Evolutionary conservation across 2,113 vertebrate genomes (phyloP).

Genomic region (Tympanuchus pallidicinctus): DNA sequence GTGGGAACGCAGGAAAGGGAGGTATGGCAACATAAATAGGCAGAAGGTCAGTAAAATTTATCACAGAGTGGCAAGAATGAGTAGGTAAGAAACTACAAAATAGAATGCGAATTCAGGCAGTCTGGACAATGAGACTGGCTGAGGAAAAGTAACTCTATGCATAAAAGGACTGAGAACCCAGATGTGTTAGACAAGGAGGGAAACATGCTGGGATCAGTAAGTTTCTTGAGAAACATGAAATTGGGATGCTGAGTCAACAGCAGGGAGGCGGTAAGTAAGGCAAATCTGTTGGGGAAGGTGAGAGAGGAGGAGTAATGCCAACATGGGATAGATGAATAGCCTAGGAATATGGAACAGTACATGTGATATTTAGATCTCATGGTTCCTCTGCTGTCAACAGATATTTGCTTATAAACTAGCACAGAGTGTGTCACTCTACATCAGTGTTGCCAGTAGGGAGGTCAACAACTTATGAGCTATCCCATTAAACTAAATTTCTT

Average conservation of each 20-base stretch:
- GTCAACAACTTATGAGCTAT: conserved; percentile 5
- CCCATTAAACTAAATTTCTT: conserved; percentile 17
- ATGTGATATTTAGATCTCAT: conserved; percentile 13
- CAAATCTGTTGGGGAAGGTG: conserved; percentile 10
- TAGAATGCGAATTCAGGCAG: neutral
- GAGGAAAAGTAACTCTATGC: neutral
- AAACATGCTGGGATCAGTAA: neutral
- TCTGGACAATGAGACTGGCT: neutral
- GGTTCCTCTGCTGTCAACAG: conserved; percentile 28
- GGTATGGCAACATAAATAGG: neutral
- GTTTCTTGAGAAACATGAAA: neutral
- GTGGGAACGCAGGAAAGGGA: neutral
- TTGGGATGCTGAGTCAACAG: neutral
- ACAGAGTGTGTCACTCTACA: conserved; percentile 27
- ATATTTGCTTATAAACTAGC: conserved; percentile 24
- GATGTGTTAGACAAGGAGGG: neutral
- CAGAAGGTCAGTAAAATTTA: neutral
- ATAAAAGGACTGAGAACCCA: neutral
- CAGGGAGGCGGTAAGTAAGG: conserved; percentile 2
- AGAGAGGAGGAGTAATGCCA: conserved; percentile 9
- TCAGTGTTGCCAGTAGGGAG: conserved; percentile 5
- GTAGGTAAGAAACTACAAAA: neutral
- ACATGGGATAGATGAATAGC: neutral
- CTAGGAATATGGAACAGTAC: neutral
- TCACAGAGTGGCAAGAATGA: neutral